phyloP scores from a whole-genome alignment of 2,797 vertebrate species.

The Labeo calbasu region DNA sequence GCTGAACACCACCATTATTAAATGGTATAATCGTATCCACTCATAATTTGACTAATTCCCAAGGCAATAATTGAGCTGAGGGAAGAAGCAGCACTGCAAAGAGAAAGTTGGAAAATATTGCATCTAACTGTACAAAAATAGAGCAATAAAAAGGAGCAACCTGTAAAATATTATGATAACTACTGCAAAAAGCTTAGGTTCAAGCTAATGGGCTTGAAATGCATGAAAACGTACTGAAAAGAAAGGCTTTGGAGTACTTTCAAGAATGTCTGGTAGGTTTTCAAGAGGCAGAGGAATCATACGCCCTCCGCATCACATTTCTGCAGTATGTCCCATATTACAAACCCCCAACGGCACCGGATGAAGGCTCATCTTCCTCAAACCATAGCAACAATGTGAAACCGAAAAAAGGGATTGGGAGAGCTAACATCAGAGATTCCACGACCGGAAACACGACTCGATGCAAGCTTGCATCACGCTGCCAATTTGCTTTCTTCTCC shows the following conservation, averaged over 20 bases:
- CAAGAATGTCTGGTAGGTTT: constrained; percentile 69
- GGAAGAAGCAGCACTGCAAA: constrained; percentile 21
- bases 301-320: constrained; percentile 75
- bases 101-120: not conserved
- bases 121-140: not conserved
- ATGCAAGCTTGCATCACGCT: constrained; percentile 81
- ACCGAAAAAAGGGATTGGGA: constrained; percentile 80
- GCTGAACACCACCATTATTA: constrained; percentile 1
- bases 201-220: constrained; percentile 11
- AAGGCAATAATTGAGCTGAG: not conserved
- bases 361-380: constrained; percentile 81
- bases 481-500: constrained; percentile 74
- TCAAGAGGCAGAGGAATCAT: constrained; percentile 70
- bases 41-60: constrained; percentile 39
- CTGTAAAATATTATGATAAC: not conserved
- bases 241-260: constrained; percentile 46
- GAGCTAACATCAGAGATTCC: constrained; percentile 79
- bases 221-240: constrained; percentile 33
- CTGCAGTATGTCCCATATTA: constrained; percentile 77
- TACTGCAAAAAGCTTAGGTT: not conserved
- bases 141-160: not conserved
- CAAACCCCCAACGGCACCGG: constrained; percentile 77
- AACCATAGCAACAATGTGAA: constrained; percentile 79
- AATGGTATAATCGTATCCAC: constrained; percentile 25
- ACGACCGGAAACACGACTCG: constrained; percentile 85